Evolutionary conservation across 2,797 vertebrate species (phyloP), one percentile per base, ranked within the genome.

Genomic region (Anguilla pacifica): DNA sequence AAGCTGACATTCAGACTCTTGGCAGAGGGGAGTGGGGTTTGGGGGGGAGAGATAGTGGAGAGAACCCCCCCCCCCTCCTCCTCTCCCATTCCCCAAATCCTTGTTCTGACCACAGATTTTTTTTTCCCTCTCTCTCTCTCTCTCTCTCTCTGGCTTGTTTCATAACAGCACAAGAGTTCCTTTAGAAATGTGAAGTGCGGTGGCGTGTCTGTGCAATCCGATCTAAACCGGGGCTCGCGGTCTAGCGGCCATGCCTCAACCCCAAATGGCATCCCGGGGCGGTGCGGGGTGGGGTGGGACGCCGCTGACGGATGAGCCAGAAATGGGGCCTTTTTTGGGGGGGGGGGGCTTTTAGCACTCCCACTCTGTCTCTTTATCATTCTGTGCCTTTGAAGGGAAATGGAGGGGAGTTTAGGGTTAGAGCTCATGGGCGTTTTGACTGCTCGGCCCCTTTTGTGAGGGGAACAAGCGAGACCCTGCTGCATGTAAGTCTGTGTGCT

Each of bases 1-100:
- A 93, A 95, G 94, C 93, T 94, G 94, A 96, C 95, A 94, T 96
- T 96, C 91, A 92, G 94, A 92, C 91, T 86, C 88, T 93, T 88
- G 91, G 93, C 92, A 88, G 93, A 92, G 91, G 39, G 89, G 92
- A 89, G 88, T 87, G 61, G 90, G 86, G 86, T 87, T 87, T 10
- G 22, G 19, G 61, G 89, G 72, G 85, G 87, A 67, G 91, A 72
- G 91, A 88, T 87, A 88, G 92, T 51, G 67, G 77, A 92, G 89
- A 89, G 92, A 87, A 85, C 89, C 85, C 83, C 89, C 86, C 74
- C 28, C 93, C 91, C 91, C 93, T 93, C 93, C 87, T 85, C 82
- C 74, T 1, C 86, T 84, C 87, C 67, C 83, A 59, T 84, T 85
- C 91, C 85, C 35, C 61, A 90, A 84, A 88, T 90, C 91, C 84